Conservation (phyloP, 30 jellyfish, hydroid and myxozoan species). For the Mastigias papua region DNA sequence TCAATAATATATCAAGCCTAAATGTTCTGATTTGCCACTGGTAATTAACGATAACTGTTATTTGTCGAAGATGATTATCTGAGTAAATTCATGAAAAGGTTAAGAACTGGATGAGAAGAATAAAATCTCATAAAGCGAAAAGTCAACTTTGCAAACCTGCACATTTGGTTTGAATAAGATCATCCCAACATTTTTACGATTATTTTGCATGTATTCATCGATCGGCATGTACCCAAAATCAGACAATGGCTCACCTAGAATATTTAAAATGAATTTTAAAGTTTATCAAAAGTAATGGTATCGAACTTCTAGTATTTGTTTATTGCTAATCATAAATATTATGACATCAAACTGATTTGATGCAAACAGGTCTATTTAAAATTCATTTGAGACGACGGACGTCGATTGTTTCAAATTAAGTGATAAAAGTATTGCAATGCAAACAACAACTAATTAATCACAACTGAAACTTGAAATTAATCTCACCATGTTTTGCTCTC, state of each 20-base stretch:
- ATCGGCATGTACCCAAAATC: constrained; percentile 78
- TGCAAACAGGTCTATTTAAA: too few species aligned
- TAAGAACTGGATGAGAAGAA: too few species aligned
- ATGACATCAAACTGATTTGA: too few species aligned
- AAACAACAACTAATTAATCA: too few species aligned
- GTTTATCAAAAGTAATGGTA: not conserved
- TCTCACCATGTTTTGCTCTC: constrained; percentile 93
- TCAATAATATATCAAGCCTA: not conserved
- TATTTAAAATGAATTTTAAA: too few species aligned
- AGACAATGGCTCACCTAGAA: constrained; percentile 87
- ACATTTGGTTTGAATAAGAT: constrained; percentile 86
- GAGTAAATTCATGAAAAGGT: too few species aligned
- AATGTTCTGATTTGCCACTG: not conserved
- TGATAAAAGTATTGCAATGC: too few species aligned
- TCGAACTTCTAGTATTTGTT: not conserved
- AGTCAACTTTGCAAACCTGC: constrained; percentile 69
- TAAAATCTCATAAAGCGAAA: too few species aligned
- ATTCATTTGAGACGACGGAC: too few species aligned
- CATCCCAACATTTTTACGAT: constrained; percentile 82
- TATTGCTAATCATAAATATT: too few species aligned
- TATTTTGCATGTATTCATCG: constrained; percentile 71
- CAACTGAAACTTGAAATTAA: not conserved
- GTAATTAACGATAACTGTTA: not conserved
- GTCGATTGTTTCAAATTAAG: too few species aligned
- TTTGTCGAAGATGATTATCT: too few species aligned